Evolutionary conservation across 2,797 vertebrate species (phyloP).

Genomic region (Sebastes matsubarae): DNA sequence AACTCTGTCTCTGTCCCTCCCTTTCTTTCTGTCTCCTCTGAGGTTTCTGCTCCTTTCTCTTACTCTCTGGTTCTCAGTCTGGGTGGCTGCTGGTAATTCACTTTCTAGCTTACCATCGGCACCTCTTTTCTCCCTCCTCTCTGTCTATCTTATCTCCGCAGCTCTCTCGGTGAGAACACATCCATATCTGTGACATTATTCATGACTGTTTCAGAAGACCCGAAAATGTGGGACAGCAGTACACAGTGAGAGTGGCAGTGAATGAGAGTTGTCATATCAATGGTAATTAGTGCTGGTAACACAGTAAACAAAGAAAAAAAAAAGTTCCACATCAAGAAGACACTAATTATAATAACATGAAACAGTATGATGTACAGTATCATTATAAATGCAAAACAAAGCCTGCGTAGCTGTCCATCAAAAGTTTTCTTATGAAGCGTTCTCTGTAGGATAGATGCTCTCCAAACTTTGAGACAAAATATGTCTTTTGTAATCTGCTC

Average conservation of each 20-base stretch:
- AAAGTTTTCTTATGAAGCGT: background rate
- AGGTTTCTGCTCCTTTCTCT: background rate
- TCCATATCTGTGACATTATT: constrained; percentile 41
- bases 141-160: constrained; percentile 17
- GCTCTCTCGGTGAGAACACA: constrained; percentile 25
- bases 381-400: background rate
- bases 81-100: constrained; percentile 22
- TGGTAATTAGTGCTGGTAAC: constrained; percentile 5
- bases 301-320: background rate
- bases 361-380: background rate
- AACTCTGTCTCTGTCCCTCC: constrained; percentile 4
- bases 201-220: constrained; percentile 10
- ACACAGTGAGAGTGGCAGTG: background rate
- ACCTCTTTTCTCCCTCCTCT: background rate
- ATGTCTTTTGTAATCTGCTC: background rate
- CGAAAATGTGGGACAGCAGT: background rate
- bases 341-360: background rate
- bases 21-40: background rate
- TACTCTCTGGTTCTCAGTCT: background rate
- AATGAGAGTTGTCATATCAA: constrained; percentile 9
- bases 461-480: background rate
- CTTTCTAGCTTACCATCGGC: constrained; percentile 8
- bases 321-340: background rate
- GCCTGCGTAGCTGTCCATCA: background rate
- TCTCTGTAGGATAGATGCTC: background rate